Evolutionary conservation across 2,888 invertebrate genomes (phyloP), one percentile per base, ranked within the genome.

Genomic region (Lycia hirtaria): DNA sequence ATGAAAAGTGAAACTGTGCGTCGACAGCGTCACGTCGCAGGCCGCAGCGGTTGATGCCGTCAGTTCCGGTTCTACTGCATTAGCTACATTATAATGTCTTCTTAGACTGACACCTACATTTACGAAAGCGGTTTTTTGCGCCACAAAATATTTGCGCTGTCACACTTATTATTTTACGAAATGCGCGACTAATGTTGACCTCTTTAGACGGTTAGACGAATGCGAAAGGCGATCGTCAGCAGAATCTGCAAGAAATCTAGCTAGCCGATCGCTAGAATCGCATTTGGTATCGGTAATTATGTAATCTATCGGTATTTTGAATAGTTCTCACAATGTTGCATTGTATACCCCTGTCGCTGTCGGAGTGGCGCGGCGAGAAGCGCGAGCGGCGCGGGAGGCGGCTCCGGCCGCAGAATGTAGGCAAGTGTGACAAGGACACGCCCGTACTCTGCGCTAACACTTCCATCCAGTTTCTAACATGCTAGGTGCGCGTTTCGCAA

Each of bases 361-460:
- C 77, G 75, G 72, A 71, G 76, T 79, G 69, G 76, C 56, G 65
- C 61, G 75, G 69, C 72, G 74, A 54, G 76, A n/a, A 26, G 49
- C 33, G 37, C 20, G 55, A 68, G 81, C 72, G 80, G 82, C 65
- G 84, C 75, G 84, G 80, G 85, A 78, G 82, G 83, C 73, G 82
- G 77, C 80, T 83, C 78, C 76, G 78, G 85, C 82, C 81, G 78
- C 83, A 86, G 88, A 91, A 92, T 92, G 91, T 91, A 90, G 91
- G 91, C 91, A 92, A 92, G 83, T 90, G 90, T 91, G 91, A 91
- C 91, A 92, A 92, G 91, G 91, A 90, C 91, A 90, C 88, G 87
- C 91, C 88, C 88, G 91, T 88, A 90, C 90, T 84, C 81, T 81
- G 85, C 82, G 84, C 86, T 84, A 89, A 85, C 87, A 89, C 88